Conservation (phyloP, 2,797 vertebrate genomes). For the Scomberomorus guttatus region DNA sequence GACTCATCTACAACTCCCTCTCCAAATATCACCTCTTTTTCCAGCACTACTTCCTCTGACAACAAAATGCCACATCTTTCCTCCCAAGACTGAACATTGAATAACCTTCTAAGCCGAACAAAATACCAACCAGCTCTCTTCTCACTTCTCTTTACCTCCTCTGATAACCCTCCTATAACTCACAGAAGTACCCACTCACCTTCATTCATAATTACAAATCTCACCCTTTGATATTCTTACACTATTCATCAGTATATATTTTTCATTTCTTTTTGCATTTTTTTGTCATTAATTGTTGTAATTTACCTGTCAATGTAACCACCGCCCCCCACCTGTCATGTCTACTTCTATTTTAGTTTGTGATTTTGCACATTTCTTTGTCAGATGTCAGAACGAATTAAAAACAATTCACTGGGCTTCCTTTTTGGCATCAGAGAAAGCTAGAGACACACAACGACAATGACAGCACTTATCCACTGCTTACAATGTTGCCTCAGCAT, state of each 20-base stretch:
- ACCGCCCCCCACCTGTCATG: neutral
- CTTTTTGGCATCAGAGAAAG: slow-evolving; percentile 24
- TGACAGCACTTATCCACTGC: slow-evolving; percentile 26
- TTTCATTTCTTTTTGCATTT: neutral
- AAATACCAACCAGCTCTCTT: slow-evolving; percentile 12
- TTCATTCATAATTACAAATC: slow-evolving; percentile 11
- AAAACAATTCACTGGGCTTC: neutral
- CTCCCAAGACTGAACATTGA: neutral
- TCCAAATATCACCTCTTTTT: slow-evolving; percentile 41
- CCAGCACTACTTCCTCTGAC: slow-evolving; percentile 21
- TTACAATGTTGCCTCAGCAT: slow-evolving; percentile 25
- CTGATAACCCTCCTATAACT: neutral
- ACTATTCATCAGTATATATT: neutral
- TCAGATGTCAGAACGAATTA: slow-evolving; percentile 4
- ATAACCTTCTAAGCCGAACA: slow-evolving; percentile 27
- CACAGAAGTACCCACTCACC: neutral
- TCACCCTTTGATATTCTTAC: neutral
- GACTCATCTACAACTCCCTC: slow-evolving; percentile 49
- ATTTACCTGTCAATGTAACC: neutral
- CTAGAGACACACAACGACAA: neutral
- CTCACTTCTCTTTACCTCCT: slow-evolving; percentile 8
- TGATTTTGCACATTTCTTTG: no score
- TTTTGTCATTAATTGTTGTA: neutral
- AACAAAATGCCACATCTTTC: slow-evolving; percentile 42
- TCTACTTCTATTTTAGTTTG: no score